A percentile compares a stretch with the other conserved stretches of the same genome.
Conservation (phyloP, 2,113 vertebrate genomes). For the Ibidorhyncha struthersii region DNA sequence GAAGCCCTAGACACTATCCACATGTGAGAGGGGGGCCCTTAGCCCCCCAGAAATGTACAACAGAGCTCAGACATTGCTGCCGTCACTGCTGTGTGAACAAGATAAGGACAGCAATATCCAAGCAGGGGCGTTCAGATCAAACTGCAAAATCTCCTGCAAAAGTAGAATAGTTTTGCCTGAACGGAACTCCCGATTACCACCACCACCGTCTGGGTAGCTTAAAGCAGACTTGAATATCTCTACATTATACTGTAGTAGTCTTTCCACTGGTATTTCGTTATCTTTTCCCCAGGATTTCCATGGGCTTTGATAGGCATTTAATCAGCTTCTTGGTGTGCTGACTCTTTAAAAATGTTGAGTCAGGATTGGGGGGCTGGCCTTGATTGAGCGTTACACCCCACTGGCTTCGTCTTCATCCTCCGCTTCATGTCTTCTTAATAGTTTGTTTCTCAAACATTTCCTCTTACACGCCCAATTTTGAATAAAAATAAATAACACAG, state of each 20-base stretch:
- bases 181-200: not conserved
- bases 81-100: not conserved
- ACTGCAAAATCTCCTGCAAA: not conserved
- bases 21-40: rapidly evolving
- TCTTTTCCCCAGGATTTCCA: not conserved
- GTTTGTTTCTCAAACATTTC: not conserved
- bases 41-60: rapidly evolving
- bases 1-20: not conserved
- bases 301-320: not conserved
- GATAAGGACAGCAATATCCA: not conserved
- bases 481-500: not conserved
- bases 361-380: not conserved
- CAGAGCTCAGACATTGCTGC: not conserved
- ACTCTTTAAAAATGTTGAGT: not conserved
- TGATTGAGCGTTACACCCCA: not conserved
- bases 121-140: not conserved
- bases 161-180: not conserved
- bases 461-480: not conserved
- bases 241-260: rapidly evolving
- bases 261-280: not conserved
- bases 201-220: rapidly evolving
- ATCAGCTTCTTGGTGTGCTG: not conserved
- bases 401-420: not conserved
- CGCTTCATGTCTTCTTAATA: rapidly evolving
- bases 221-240: not conserved